Evolutionary conservation across 2,113 vertebrate genomes (phyloP).

Genomic region (Cnemophilus loriae): DNA sequence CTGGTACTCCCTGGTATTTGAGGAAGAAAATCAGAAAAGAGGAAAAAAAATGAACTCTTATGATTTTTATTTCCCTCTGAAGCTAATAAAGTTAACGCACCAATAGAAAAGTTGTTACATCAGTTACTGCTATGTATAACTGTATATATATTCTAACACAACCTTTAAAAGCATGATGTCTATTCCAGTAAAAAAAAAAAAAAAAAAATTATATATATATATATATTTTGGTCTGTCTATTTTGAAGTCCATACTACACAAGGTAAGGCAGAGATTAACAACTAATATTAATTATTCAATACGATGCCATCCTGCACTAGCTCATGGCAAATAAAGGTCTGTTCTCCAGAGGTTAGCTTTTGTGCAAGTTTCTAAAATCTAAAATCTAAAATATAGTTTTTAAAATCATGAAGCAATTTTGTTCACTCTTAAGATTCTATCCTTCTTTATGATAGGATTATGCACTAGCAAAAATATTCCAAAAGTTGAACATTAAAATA

Average conservation of each 20-base stretch:
- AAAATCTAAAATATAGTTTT: not conserved
- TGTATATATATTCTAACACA: not conserved
- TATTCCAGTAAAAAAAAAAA: not conserved
- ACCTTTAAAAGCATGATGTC: not conserved
- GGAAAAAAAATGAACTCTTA: not conserved
- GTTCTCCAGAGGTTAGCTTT: not conserved
- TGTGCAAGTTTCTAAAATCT: not conserved
- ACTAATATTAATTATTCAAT: not conserved
- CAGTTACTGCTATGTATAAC: not conserved
- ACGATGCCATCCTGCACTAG: not conserved
- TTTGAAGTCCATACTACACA: not conserved
- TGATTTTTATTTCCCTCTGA: not conserved
- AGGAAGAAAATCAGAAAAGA: not conserved
- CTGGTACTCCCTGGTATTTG: not conserved
- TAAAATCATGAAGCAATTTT: not conserved
- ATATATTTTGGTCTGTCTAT: not conserved
- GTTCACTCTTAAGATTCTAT: not conserved
- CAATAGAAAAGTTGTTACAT: not conserved
- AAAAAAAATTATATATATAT: not conserved
- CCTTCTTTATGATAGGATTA: not conserved
- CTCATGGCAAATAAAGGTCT: not conserved
- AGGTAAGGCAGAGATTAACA: not conserved
- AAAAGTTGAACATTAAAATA: not conserved
- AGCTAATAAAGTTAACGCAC: not conserved
- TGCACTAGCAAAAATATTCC: not conserved